Evolutionary conservation across 2,797 vertebrate species (phyloP).

Genomic region (Artibeus lituratus): DNA sequence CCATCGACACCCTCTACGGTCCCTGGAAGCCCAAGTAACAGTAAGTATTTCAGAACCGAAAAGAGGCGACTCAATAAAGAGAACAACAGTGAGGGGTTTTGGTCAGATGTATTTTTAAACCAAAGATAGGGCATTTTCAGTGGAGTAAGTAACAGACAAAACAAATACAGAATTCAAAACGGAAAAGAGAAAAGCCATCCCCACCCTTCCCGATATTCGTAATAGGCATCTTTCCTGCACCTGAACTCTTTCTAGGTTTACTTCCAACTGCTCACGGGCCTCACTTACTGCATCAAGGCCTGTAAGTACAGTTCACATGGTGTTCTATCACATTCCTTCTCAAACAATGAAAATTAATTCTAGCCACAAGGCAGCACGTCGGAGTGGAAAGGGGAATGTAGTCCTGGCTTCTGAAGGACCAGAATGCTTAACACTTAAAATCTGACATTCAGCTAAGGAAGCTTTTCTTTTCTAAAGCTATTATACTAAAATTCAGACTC

Average conservation of each 20-base stretch:
- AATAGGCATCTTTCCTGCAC: background rate
- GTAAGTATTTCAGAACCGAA: background rate
- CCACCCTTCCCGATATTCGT: background rate
- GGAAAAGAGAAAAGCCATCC: background rate
- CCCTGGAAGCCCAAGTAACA: background rate
- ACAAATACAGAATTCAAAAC: slow-evolving; percentile 1
- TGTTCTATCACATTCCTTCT: background rate
- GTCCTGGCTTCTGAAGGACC: slow-evolving; percentile 21
- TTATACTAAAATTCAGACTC: background rate
- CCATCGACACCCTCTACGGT: background rate
- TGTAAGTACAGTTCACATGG: background rate
- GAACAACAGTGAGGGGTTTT: background rate
- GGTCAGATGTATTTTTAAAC: slow-evolving; percentile 41
- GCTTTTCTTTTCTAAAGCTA: background rate
- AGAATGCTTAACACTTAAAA: background rate
- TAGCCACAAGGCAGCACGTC: background rate
- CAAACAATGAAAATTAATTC: background rate
- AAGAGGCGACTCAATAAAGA: background rate
- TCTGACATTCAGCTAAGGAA: background rate
- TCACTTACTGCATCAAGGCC: background rate
- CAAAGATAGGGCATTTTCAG: slow-evolving; percentile 26
- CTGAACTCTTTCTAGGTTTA: background rate
- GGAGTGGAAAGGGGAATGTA: background rate
- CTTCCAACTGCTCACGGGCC: background rate
- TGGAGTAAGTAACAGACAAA: slow-evolving; percentile 9